Evolutionary conservation across 2,888 invertebrate genomes (phyloP).

Genomic region (Entomobrya multifasciata): DNA sequence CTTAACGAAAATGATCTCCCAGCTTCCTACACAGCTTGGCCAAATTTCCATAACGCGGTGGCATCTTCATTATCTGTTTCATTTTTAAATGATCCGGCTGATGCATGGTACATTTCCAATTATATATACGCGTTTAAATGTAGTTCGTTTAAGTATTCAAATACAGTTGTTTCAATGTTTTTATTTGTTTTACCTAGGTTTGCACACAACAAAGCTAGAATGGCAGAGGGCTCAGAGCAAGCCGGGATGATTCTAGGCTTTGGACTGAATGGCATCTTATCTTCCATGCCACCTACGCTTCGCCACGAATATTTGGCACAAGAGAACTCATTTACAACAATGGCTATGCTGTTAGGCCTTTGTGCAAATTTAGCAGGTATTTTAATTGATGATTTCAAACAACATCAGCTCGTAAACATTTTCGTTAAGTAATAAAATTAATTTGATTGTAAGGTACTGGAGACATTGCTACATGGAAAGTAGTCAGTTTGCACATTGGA

Average conservation of each 20-base stretch:
- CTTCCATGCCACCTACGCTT: slow-evolving; percentile 79
- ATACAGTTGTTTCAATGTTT: background rate
- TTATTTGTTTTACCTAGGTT: slow-evolving; percentile 67
- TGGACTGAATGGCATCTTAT: slow-evolving; percentile 78
- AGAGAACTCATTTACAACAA: slow-evolving; percentile 79
- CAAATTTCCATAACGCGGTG: slow-evolving; percentile 78
- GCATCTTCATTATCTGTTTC: slow-evolving; percentile 77
- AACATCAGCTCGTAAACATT: no score
- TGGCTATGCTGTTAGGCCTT: slow-evolving; percentile 78
- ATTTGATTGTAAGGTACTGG: slow-evolving; percentile 76
- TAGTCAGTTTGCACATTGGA: slow-evolving; percentile 79
- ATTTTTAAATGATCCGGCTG: slow-evolving; percentile 77
- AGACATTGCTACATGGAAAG: slow-evolving; percentile 79
- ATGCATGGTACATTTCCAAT: slow-evolving; percentile 78
- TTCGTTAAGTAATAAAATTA: background rate
- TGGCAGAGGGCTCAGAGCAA: slow-evolving; percentile 77
- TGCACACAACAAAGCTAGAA: slow-evolving; percentile 79
- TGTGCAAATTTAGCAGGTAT: slow-evolving; percentile 78
- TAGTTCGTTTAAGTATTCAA: background rate
- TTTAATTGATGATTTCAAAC: background rate
- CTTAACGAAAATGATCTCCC: slow-evolving; percentile 78
- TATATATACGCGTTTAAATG: no score
- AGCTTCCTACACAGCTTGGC: slow-evolving; percentile 75
- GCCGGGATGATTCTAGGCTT: slow-evolving; percentile 79
- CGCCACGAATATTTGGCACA: slow-evolving; percentile 79